Percentiles rank a stretch among this genome's conserved stretches.
Evolutionary conservation across 1,140 invertebrate genomes (phyloP).

Genomic region (Zaprionus taronus): DNA sequence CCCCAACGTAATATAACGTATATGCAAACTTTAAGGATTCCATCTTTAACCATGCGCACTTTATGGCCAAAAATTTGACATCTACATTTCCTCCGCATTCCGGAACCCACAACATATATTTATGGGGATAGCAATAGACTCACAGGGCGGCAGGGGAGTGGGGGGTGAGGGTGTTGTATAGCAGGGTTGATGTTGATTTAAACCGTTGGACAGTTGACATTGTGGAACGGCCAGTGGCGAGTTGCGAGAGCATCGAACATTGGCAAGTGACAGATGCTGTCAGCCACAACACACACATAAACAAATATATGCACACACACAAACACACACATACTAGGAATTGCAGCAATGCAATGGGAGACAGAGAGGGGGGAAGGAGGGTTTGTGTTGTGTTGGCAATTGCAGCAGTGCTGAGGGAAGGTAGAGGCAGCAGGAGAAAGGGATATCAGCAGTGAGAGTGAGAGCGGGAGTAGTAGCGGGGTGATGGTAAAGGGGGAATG

Average conservation of each 20-base stretch:
- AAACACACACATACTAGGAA: slow-evolving; percentile 4
- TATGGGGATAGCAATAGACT: not conserved
- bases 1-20: no score
- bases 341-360: not conserved
- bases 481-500: not conserved
- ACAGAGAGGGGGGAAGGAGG: not conserved
- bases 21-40: not conserved
- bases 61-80: slow-evolving; percentile 6
- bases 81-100: not conserved
- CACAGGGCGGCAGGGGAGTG: not conserved
- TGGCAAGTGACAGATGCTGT: slow-evolving; percentile 82
- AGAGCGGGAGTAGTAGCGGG: not conserved
- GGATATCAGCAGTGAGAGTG: not conserved
- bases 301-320: slow-evolving; percentile 48
- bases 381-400: slow-evolving; percentile 13
- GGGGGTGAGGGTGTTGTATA: not conserved
- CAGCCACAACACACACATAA: slow-evolving; percentile 75
- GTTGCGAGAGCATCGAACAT: slow-evolving; percentile 37
- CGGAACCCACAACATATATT: not conserved
- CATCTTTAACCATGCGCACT: not conserved
- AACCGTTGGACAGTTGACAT: slow-evolving; percentile 66
- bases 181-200: slow-evolving; percentile 64
- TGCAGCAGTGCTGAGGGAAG: slow-evolving; percentile 24
- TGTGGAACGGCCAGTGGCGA: slow-evolving; percentile 36
- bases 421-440: not conserved